These are phyloP conservation scores for Tanytarsus gracilentus DNA, from an alignment of 2,888 invertebrate genomes.

Conservation along the genomic window DNA sequence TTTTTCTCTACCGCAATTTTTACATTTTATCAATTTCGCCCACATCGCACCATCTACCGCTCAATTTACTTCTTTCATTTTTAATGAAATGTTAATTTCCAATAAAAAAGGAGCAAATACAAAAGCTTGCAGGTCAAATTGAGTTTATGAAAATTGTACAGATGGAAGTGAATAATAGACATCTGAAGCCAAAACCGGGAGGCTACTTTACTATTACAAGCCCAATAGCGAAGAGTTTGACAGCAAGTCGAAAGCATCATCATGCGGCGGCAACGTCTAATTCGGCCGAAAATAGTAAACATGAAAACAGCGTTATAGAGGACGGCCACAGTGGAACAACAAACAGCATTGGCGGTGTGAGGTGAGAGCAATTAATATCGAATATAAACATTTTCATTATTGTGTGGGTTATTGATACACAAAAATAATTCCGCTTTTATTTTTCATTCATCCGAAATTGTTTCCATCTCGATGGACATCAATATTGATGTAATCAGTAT, in stretches of 20 bases:
- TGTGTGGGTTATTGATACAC: no score
- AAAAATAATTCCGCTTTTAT: no score
- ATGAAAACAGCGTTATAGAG: slow-evolving; percentile 32
- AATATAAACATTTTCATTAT: slow-evolving; percentile 1
- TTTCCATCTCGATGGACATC: no score
- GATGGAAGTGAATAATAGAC: slow-evolving; percentile 87
- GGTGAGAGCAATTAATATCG: slow-evolving; percentile 21
- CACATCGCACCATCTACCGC: no score
- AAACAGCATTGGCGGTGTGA: slow-evolving; percentile 6
- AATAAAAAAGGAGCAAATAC: slow-evolving; percentile 69
- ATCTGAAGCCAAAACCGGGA: slow-evolving; percentile 72
- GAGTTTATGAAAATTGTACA: slow-evolving; percentile 91
- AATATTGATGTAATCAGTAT: no score
- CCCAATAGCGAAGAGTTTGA: slow-evolving; percentile 37
- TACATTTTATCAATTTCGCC: no score
- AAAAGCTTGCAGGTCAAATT: slow-evolving; percentile 82
- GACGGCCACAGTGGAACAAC: slow-evolving; percentile 33
- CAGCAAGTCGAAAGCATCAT: slow-evolving; percentile 37
- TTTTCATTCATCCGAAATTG: slow-evolving; percentile 32
- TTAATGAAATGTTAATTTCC: no score
- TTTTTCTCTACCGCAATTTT: no score
- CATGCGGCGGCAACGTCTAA: slow-evolving; percentile 30
- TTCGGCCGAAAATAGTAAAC: slow-evolving; percentile 18
- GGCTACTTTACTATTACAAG: slow-evolving; percentile 63
- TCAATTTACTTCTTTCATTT: no score